Evolutionary conservation across 2,113 vertebrate genomes (phyloP).

Genomic region (Sisor rabdophorus): DNA sequence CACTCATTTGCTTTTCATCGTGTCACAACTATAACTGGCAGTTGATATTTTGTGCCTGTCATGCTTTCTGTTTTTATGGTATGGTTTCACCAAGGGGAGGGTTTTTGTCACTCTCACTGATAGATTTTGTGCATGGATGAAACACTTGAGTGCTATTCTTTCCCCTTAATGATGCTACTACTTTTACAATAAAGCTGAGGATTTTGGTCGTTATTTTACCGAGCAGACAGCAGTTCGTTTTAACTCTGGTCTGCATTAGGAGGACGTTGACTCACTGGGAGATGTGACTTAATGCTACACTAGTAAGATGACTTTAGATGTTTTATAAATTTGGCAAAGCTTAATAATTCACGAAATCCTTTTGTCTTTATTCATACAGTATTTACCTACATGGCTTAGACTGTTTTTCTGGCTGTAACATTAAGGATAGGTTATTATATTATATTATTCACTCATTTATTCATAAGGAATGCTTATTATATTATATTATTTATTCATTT

Average conservation of each 20-base stretch:
- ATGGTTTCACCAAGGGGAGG: slow-evolving; percentile 47
- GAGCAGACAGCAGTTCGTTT: slow-evolving; percentile 51
- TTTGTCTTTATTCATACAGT: not conserved
- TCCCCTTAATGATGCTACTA: slow-evolving; percentile 57
- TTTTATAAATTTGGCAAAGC: no score
- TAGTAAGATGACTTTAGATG: slow-evolving; percentile 1
- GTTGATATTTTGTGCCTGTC: slow-evolving; percentile 69
- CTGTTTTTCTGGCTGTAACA: not conserved
- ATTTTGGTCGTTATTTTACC: slow-evolving; percentile 54
- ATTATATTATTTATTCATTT: no score
- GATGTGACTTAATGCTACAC: not conserved
- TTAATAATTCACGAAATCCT: not conserved
- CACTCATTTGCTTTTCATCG: slow-evolving; percentile 53
- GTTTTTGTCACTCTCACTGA: slow-evolving; percentile 60
- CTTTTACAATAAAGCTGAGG: slow-evolving; percentile 52
- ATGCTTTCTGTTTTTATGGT: slow-evolving; percentile 61
- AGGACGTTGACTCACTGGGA: no score
- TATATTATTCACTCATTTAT: no score
- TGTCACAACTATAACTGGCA: slow-evolving; percentile 65
- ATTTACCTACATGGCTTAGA: not conserved
- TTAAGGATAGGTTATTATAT: not conserved
- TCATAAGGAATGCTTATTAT: no score
- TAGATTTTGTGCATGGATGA: slow-evolving; percentile 58
- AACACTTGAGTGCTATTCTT: slow-evolving; percentile 41
- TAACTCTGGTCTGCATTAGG: slow-evolving; percentile 22